A percentile compares a stretch with the other conserved stretches of the same genome.
Evolutionary conservation across 2,888 invertebrate species (phyloP).

Genomic region (Dysmachus trigonus): DNA sequence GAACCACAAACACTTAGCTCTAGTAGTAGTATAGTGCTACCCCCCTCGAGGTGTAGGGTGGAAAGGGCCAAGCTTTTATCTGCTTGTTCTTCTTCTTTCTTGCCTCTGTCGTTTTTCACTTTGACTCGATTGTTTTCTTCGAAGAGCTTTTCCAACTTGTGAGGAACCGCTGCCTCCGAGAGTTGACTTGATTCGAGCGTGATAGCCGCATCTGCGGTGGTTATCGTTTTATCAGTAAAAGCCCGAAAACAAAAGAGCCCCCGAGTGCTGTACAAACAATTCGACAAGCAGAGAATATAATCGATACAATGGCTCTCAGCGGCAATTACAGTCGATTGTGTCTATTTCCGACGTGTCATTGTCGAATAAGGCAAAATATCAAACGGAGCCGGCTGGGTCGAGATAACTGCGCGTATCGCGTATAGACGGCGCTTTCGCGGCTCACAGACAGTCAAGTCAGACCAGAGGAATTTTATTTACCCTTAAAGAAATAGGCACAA

Average conservation of each 20-base stretch:
- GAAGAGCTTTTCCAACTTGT: background rate
- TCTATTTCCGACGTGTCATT: slow-evolving; percentile 12
- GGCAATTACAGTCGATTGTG: background rate
- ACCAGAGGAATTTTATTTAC: background rate
- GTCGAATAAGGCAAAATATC: background rate
- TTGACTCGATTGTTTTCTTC: background rate
- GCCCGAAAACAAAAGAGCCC: background rate
- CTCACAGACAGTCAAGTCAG: background rate
- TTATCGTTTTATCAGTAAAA: background rate
- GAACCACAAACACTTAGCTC: background rate
- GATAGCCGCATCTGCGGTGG: background rate
- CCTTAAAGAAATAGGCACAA: background rate
- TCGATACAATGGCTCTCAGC: background rate
- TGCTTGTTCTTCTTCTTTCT: background rate
- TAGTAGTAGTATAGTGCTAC: too few relatives aligned
- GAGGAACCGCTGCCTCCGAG: background rate
- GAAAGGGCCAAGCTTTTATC: background rate
- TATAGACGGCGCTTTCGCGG: slow-evolving; percentile 51
- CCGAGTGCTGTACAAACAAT: background rate
- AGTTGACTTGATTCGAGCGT: background rate
- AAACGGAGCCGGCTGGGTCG: background rate
- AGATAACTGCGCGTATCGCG: background rate
- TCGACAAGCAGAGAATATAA: background rate
- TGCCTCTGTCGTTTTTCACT: background rate
- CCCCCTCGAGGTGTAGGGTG: background rate